These are phyloP conservation scores for Chrysocyon brachyurus DNA, from an alignment of 2,797 vertebrate species.

Conservation along the genomic window DNA sequence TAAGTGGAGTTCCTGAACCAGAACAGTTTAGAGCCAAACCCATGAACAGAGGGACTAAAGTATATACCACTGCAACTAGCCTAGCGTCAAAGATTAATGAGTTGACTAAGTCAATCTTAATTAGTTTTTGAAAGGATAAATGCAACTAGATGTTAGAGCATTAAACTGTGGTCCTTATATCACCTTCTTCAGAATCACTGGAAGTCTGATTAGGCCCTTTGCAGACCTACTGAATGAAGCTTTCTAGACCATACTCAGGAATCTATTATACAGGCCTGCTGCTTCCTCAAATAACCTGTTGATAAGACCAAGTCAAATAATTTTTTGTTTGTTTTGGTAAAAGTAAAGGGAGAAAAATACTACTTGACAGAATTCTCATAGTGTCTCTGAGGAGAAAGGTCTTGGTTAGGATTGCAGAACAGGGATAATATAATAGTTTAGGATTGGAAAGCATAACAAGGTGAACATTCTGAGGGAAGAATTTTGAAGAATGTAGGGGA, in stretches of 20 bases:
- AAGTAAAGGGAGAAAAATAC: background rate
- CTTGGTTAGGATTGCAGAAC: background rate
- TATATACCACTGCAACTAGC: background rate
- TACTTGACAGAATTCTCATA: background rate
- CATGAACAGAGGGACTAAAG: background rate
- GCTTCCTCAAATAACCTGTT: background rate
- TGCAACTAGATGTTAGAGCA: background rate
- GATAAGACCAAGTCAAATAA: background rate
- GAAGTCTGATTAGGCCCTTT: background rate
- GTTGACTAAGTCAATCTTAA: background rate
- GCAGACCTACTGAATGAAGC: background rate
- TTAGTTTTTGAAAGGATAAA: background rate
- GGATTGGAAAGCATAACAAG: background rate
- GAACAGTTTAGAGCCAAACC: conserved; percentile 9
- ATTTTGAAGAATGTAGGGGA: background rate
- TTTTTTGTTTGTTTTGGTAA: background rate
- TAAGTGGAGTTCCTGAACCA: background rate
- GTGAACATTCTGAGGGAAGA: background rate
- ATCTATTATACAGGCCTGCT: background rate
- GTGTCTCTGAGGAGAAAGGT: background rate
- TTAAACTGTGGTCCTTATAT: background rate
- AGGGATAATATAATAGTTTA: background rate
- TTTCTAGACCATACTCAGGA: background rate
- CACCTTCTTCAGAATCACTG: background rate
- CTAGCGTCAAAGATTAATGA: background rate